These are phyloP conservation scores for Glaucidium brasilianum DNA, from an alignment of 2,113 vertebrate genomes.

Conservation along the genomic window DNA sequence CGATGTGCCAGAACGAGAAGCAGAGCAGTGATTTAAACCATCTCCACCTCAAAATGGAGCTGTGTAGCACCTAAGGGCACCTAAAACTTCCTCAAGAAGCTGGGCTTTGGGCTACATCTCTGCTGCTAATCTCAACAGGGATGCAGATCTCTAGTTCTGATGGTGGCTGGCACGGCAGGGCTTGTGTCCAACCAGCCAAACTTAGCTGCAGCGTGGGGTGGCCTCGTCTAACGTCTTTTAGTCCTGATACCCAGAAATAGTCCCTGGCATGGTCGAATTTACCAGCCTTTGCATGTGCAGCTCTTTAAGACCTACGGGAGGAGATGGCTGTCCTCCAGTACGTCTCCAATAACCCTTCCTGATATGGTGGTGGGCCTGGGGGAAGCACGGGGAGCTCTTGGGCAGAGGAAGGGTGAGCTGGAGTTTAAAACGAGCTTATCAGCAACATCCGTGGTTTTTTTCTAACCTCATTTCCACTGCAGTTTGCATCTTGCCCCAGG, in stretches of 20 bases:
- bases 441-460: not conserved
- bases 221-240: not conserved
- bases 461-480: not conserved
- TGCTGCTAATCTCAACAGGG: not conserved
- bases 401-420: not conserved
- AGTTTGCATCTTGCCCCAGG: not conserved
- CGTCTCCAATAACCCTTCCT: accelerated
- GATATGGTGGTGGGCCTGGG: not conserved
- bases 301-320: not conserved
- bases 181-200: not conserved
- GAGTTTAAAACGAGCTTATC: not conserved
- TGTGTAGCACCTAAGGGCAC: not conserved
- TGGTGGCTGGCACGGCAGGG: not conserved
- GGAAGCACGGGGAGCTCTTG: not conserved
- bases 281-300: not conserved
- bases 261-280: not conserved
- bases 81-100: not conserved
- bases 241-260: not conserved
- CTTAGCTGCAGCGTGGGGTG: not conserved
- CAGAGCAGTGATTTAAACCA: not conserved
- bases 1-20: not conserved
- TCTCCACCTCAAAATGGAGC: not conserved
- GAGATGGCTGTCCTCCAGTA: not conserved
- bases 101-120: not conserved
- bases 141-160: not conserved